Percentiles rank a stretch among this genome's conserved stretches.
Evolutionary conservation across 2,797 vertebrate species (phyloP).

Genomic region (Aulostomus chinensis): DNA sequence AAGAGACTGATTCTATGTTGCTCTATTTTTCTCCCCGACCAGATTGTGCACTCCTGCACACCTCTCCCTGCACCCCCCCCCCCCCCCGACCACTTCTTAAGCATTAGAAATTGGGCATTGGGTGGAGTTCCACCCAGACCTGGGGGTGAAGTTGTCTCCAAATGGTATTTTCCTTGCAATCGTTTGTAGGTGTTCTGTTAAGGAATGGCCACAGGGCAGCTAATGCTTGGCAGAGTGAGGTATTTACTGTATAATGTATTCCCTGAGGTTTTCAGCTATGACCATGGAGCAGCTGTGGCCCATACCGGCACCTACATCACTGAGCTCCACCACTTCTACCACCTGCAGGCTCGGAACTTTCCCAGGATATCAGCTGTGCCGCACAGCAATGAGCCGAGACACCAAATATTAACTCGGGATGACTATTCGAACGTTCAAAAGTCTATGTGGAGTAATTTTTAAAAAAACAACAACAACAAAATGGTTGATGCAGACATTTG

Average conservation of each 20-base stretch:
- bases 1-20: too few species aligned
- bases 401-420: constrained; percentile 29
- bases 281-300: constrained; percentile 33
- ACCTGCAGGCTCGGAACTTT: constrained; percentile 41
- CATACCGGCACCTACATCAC: constrained; percentile 10
- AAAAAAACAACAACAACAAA: too few species aligned
- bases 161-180: constrained; percentile 3
- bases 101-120: too few species aligned
- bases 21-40: too few species aligned
- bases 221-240: constrained; percentile 19
- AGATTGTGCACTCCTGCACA: too few species aligned
- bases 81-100: too few species aligned
- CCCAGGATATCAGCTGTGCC: constrained; percentile 19
- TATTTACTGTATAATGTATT: constrained; percentile 29
- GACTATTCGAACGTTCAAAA: too few species aligned
- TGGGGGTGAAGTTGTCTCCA: background rate
- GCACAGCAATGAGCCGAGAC: constrained; percentile 23
- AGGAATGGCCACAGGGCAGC: constrained; percentile 5
- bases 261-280: constrained; percentile 16
- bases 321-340: constrained; percentile 29
- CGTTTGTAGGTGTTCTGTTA: constrained; percentile 18
- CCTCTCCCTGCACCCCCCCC: too few species aligned
- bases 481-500: too few species aligned
- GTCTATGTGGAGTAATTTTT: too few species aligned
- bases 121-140: too few species aligned